phyloP scores from a whole-genome alignment of 2,888 invertebrate genomes.

The Cepaea hortensis region DNA sequence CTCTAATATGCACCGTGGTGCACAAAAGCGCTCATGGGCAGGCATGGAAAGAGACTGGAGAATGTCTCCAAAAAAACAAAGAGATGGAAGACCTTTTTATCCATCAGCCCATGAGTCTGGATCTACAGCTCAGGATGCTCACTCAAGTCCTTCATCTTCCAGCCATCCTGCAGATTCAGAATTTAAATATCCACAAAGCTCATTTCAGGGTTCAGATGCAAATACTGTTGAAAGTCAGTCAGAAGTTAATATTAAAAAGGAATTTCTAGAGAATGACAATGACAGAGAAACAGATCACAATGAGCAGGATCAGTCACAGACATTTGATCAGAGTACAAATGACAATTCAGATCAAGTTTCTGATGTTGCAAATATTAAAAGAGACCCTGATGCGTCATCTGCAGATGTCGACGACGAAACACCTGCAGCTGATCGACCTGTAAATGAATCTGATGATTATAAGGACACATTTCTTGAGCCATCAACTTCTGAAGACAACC shows the following conservation, averaged over 20 bases:
- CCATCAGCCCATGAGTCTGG: neutral
- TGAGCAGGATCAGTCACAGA: conserved; percentile 31
- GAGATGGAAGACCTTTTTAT: conserved; percentile 20
- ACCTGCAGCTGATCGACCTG: neutral
- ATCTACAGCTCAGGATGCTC: neutral
- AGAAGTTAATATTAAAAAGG: conserved; percentile 44
- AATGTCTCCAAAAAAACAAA: conserved; percentile 34
- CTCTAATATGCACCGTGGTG: conserved; percentile 18
- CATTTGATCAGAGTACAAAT: conserved; percentile 9
- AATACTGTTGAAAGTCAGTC: neutral
- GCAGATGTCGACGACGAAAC: conserved; percentile 4
- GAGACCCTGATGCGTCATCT: conserved; percentile 38
- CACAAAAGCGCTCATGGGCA: conserved; percentile 44
- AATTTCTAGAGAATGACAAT: conserved; percentile 39
- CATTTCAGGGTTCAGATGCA: conserved; percentile 16
- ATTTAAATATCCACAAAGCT: conserved; percentile 32
- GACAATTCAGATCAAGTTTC: conserved; percentile 4
- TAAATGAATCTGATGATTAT: conserved; percentile 27
- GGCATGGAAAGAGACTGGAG: conserved; percentile 48
- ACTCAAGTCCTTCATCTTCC: conserved; percentile 11
- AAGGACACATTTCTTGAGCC: conserved; percentile 43
- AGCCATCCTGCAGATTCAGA: neutral
- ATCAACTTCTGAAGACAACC: conserved; percentile 1
- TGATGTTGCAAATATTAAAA: conserved; percentile 35
- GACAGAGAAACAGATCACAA: neutral